Conservation (phyloP, 2,888 invertebrate genomes). For the Dione juno region DNA sequence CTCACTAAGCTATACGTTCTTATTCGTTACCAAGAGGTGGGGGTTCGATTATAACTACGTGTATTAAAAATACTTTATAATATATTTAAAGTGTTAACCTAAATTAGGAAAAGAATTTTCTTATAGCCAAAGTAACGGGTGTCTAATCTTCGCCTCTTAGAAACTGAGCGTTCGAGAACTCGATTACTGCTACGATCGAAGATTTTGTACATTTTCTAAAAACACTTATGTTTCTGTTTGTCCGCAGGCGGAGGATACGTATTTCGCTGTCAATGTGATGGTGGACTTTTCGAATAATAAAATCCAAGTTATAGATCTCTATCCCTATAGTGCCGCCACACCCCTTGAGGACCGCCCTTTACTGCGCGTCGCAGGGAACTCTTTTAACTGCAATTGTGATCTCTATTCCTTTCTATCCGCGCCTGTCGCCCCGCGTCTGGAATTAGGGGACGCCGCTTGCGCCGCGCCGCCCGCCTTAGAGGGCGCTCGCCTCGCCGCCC, state of each 20-base stretch:
- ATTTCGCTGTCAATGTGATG: conserved; percentile 31
- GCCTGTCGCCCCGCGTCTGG: neutral
- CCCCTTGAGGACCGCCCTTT: neutral
- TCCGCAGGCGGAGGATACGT: conserved; percentile 34
- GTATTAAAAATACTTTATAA: too few relatives aligned
- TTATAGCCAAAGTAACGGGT: too few relatives aligned
- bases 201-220: too few relatives aligned
- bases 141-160: too few relatives aligned
- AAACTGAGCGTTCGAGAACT: too few relatives aligned
- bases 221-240: neutral
- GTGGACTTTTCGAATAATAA: conserved; percentile 54
- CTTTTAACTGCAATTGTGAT: conserved; percentile 56
- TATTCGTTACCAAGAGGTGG: too few relatives aligned
- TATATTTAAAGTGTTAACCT: too few relatives aligned
- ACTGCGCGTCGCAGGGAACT: conserved; percentile 54
- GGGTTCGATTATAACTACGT: too few relatives aligned
- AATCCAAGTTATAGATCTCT: conserved; percentile 45
- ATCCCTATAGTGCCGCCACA: neutral
- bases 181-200: too few relatives aligned
- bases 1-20: too few relatives aligned
- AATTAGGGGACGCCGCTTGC: conserved; percentile 34
- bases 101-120: too few relatives aligned
- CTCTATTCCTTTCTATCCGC: conserved; percentile 47
- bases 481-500: neutral
- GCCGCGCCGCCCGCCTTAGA: conserved; percentile 26